Evolutionary conservation across 35 echinoderm and acorn worm species (phyloP), one percentile per base, ranked within the genome.

Genomic region (Diadema setosum): DNA sequence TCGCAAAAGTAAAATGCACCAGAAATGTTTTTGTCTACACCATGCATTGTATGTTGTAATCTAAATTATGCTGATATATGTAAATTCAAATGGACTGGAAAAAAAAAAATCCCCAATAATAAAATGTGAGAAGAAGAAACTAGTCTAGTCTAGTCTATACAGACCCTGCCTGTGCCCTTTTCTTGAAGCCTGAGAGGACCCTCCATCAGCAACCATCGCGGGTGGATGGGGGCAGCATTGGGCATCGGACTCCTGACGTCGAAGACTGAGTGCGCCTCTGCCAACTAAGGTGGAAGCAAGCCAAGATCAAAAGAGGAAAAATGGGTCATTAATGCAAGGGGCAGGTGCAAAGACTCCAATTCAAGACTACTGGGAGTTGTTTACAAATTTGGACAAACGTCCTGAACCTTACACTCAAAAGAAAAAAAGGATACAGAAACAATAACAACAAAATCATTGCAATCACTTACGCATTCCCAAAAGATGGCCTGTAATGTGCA

Each of bases 121-220:
- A 35, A 35, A 0, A 16, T 3, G 33, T 48, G 56, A 36, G 24
- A n/a, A 81, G 58, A 88, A n/a, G 45, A 37, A 36, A 34, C 4
- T 18, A 70, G 34, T n/a, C n/a, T n/a, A n/a, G n/a, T n/a, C n/a
- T n/a, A n/a, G n/a, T n/a, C n/a, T 37, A 4, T 41, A 24, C 80
- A 84, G 40, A 88, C 91, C 65, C 69, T 88, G 59, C 65, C 50
- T 3, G 43, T 60, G 18, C 40, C 88, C 31, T 69, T 61, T 35
- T 90, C 88, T 23, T 85, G 65, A 20, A 96, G 50, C 39, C 92
- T 96, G 46, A 96, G 45, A 20, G 84, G 21, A 32, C 90, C 90
- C 56, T 96, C 81, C 36, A 87, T 60, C 6, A 91, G 64, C 0
- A 96, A 69, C 94, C 94, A 96, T 58, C 94, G 73, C 39, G 89